Percentiles rank a stretch among this genome's conserved stretches.
Evolutionary conservation across 2,888 invertebrate species (phyloP).

Genomic region (Eupithecia insigniata): DNA sequence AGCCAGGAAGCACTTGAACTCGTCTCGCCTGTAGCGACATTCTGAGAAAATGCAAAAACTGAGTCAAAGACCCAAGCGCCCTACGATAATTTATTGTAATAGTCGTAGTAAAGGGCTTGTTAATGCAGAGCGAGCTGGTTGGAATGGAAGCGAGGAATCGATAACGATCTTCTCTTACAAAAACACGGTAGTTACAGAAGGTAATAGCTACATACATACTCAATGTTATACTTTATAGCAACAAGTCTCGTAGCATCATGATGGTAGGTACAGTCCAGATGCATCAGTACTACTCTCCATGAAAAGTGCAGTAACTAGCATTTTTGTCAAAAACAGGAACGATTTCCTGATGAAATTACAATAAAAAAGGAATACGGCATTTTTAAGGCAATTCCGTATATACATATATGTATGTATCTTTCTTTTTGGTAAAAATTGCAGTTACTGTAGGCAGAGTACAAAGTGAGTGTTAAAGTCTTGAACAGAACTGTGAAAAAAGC

Average conservation of each 20-base stretch:
- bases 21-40: background rate
- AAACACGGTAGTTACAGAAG: background rate
- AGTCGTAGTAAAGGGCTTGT: constrained; percentile 23
- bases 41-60: constrained; percentile 22
- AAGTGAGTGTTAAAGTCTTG: background rate
- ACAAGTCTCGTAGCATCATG: background rate
- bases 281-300: no score
- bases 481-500: background rate
- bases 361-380: no score
- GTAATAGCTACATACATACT: no score
- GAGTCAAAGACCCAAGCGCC: constrained; percentile 20
- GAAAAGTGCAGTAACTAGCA: no score
- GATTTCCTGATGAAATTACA: no score
- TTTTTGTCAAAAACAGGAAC: no score
- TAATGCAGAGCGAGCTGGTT: constrained; percentile 7
- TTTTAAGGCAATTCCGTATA: no score
- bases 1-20: constrained; percentile 9
- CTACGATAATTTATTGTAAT: constrained; percentile 29
- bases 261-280: no score
- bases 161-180: background rate
- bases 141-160: background rate
- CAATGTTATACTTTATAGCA: background rate
- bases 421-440: no score
- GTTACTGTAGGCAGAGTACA: no score
- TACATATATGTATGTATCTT: no score